A percentile compares a stretch with the other conserved stretches of the same genome.
Evolutionary conservation across 2,797 vertebrate species (phyloP).

Genomic region (Hippocampus kuda): DNA sequence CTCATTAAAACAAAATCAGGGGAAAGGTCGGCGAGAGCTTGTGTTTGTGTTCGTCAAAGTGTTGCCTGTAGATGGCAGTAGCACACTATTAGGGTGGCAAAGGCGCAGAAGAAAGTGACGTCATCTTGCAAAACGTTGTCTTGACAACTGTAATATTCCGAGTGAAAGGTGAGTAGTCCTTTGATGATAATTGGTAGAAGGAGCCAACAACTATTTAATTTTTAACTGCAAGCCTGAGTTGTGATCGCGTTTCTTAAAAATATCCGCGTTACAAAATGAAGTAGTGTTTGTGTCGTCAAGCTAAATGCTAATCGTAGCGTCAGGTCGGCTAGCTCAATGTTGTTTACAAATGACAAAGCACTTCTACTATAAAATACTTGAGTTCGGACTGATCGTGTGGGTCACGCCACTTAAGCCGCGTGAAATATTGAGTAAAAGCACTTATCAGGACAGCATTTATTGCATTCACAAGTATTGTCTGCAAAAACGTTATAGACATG

Average conservation of each 20-base stretch:
- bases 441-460: neutral
- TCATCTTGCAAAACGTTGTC: slow-evolving; percentile 36
- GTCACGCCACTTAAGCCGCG: neutral
- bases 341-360: neutral
- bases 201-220: neutral
- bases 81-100: neutral
- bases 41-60: slow-evolving; percentile 5
- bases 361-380: neutral
- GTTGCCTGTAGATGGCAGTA: slow-evolving; percentile 27
- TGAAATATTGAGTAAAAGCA: neutral
- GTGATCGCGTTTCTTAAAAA: neutral
- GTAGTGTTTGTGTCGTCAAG: neutral
- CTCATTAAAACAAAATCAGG: neutral
- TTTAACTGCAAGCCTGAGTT: neutral
- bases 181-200: neutral
- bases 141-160: slow-evolving; percentile 45
- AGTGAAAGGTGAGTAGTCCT: slow-evolving; percentile 30
- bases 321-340: neutral
- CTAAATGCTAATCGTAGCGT: neutral
- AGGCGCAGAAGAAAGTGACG: slow-evolving; percentile 16
- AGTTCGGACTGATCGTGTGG: neutral
- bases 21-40: neutral
- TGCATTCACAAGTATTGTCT: no score
- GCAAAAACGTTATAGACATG: no score
- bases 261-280: neutral